Evolutionary conservation across 2,797 vertebrate species (phyloP).

Genomic region (Xyrichtys novacula): DNA sequence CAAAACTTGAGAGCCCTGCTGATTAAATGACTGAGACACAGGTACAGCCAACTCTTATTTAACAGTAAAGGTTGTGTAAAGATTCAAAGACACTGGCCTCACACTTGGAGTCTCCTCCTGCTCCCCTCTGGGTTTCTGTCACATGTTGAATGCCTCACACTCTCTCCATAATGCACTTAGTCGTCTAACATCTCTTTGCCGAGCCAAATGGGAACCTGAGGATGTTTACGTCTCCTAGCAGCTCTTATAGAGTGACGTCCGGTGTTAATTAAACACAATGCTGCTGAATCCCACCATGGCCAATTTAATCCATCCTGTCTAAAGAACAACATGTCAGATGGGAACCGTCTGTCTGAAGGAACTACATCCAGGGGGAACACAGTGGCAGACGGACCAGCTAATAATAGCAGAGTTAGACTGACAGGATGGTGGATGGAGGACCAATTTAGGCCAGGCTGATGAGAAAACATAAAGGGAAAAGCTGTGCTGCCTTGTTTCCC

Average conservation of each 20-base stretch:
- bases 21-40: too few species aligned
- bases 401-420: constrained; percentile 68
- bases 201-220: constrained; percentile 36
- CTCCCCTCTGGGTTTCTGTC: constrained; percentile 11
- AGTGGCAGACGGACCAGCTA: constrained; percentile 65
- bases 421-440: constrained; percentile 45
- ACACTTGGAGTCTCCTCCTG: not conserved
- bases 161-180: constrained; percentile 48
- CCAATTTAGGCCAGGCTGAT: constrained; percentile 67
- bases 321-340: constrained; percentile 55
- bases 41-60: too few species aligned
- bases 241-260: constrained; percentile 63
- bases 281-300: constrained; percentile 70
- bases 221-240: constrained; percentile 59
- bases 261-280: constrained; percentile 74
- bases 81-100: too few species aligned
- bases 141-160: constrained; percentile 17
- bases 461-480: constrained; percentile 44
- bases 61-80: too few species aligned
- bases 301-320: constrained; percentile 68
- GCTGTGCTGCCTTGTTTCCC: constrained; percentile 7
- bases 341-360: constrained; percentile 59
- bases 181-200: constrained; percentile 22
- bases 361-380: constrained; percentile 47
- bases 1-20: too few species aligned